phyloP scores from a whole-genome alignment of 2,888 invertebrate genomes.

The Nemurella pictetii region DNA sequence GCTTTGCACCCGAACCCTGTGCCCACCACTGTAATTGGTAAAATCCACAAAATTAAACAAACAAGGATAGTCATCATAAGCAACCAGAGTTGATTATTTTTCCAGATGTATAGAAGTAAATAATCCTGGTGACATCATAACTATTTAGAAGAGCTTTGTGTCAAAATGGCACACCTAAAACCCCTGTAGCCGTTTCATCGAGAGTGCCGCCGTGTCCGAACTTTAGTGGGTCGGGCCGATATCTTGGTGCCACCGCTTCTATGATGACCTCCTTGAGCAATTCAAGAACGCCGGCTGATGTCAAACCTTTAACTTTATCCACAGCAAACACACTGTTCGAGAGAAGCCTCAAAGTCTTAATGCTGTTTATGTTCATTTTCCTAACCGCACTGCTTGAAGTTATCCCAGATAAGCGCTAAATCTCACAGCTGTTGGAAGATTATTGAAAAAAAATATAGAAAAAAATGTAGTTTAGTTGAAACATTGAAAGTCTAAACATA shows the following conservation, averaged over 20 bases:
- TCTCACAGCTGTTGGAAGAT: too few species aligned
- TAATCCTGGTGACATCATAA: not conserved
- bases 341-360: not conserved
- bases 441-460: too few species aligned
- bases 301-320: constrained; percentile 34
- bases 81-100: not conserved
- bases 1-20: constrained; percentile 46
- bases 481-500: too few species aligned
- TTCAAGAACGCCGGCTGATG: constrained; percentile 36
- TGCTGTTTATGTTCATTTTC: not conserved
- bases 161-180: constrained; percentile 43
- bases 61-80: not conserved
- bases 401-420: too few species aligned
- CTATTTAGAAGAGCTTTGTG: not conserved
- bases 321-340: constrained; percentile 37
- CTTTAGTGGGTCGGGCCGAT: constrained; percentile 40
- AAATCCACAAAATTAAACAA: not conserved
- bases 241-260: constrained; percentile 6
- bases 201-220: constrained; percentile 48
- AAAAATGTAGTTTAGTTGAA: too few species aligned
- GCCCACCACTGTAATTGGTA: constrained; percentile 45
- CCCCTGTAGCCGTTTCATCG: constrained; percentile 46
- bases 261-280: constrained; percentile 28
- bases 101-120: not conserved
- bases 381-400: not conserved